Percentiles rank a stretch among this genome's conserved stretches.
phyloP scores from a whole-genome alignment of 2,888 invertebrate genomes.

The Nemoura dubitans region DNA sequence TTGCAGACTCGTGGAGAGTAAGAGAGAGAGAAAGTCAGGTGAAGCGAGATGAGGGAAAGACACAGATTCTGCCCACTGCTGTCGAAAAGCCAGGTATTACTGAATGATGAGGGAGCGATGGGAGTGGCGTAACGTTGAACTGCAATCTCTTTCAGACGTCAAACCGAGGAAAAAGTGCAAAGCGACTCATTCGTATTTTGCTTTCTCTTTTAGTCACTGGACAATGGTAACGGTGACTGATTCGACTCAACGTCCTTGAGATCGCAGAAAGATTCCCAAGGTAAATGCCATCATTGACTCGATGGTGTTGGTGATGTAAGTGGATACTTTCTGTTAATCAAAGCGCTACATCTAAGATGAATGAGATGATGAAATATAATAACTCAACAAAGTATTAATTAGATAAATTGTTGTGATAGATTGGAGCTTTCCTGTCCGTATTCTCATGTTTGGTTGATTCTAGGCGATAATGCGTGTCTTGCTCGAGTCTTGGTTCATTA shows the following conservation, averaged over 20 bases:
- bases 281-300: not conserved
- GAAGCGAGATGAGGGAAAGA: not conserved
- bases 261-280: not conserved
- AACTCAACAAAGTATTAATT: too few relatives aligned
- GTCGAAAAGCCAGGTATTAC: conserved; percentile 40
- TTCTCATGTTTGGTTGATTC: not conserved
- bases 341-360: too few relatives aligned
- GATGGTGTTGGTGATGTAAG: not conserved
- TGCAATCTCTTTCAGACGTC: not conserved
- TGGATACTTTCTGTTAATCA: not conserved
- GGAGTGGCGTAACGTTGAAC: not conserved
- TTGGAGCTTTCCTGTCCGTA: not conserved
- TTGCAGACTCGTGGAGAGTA: conserved; percentile 35
- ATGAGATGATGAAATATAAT: too few relatives aligned
- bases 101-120: conserved; percentile 3
- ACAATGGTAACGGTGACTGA: conserved; percentile 15
- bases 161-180: not conserved
- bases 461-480: not conserved
- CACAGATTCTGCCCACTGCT: not conserved
- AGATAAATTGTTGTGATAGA: too few relatives aligned
- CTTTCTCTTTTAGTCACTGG: conserved; percentile 35
- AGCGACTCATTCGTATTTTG: conserved; percentile 24
- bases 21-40: not conserved
- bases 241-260: not conserved
- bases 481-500: not conserved